Base-by-base conservation (phyloP, 2,888 invertebrate genomes). In the Eudasyphora cyanicolor region DNA sequence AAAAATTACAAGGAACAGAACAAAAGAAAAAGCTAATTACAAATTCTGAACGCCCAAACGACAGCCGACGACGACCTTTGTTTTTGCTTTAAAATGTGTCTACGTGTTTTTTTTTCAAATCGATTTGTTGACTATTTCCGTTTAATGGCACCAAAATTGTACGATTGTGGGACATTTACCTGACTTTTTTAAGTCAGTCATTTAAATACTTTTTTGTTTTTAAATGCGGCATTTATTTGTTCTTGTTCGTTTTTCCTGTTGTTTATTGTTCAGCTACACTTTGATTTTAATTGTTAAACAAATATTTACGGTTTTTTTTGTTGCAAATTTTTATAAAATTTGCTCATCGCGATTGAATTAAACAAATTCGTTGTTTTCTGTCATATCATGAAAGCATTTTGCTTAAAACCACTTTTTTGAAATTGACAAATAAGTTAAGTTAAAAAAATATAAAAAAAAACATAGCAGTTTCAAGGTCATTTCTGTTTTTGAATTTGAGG, bases 111-210 rank as follows among this genome's bases (percentile, higher is more conserved):
- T n/a, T n/a, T n/a, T n/a, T n/a, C 45, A 2, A n/a, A 45, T 12
- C 21, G 24, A 54, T 54, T n/a, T 21, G 24, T 54, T 54, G 51
- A 54, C 21, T 19, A 67, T 45, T 67, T 67, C 67, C 67, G 67
- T 67, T 67, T 67, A 67, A 7, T 54, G 21, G 51, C 4, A 21
- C 1, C 51, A 54, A 38, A 38, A 54, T 45, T 45, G 4, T n/a
- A n/a, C n/a, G n/a, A 2, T n/a, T 45, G 45, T 45, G 14, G 45
- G 4, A n/a, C 12, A n/a, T 45, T 45, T 6, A n/a, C 14, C 45
- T 45, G 45, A 5, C n/a, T n/a, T 2, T 45, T n/a, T 12, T n/a
- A n/a, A n/a, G 45, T 38, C 38, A 2, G n/a, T 45, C 45, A 45
- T n/a, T 45, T 45, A 3, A 38, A 14, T 12, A 10, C 38, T 2